phyloP scores from a whole-genome alignment of 2,113 vertebrate species.

The Hystrix cristata region DNA sequence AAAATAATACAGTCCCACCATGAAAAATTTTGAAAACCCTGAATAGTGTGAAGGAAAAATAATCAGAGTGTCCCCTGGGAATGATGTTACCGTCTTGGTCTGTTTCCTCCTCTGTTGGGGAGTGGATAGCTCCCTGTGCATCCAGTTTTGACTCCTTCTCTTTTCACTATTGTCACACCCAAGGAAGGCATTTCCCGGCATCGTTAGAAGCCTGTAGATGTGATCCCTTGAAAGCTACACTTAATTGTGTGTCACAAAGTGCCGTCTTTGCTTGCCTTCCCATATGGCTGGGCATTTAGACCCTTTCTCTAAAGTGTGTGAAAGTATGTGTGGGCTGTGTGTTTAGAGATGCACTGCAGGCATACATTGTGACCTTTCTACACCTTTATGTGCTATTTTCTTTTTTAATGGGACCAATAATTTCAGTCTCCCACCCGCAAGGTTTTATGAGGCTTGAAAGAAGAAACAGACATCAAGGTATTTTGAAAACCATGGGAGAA shows the following conservation, averaged over 20 bases:
- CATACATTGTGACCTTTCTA: background rate
- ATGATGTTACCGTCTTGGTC: no score
- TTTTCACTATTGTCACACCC: fast-evolving
- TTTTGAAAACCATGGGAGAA: background rate
- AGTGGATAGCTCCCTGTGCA: background rate
- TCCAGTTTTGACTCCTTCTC: background rate
- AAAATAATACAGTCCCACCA: background rate
- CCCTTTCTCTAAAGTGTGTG: background rate
- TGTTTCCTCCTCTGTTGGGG: background rate
- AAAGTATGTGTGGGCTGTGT: background rate
- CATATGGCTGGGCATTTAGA: background rate
- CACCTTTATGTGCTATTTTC: background rate
- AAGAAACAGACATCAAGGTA: background rate
- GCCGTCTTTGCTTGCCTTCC: background rate
- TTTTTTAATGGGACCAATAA: background rate
- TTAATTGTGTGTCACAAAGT: no score
- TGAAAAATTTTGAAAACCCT: background rate
- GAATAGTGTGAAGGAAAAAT: background rate
- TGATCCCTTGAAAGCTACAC: background rate
- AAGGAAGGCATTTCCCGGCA: fast-evolving
- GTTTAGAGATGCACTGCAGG: background rate
- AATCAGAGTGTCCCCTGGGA: background rate
- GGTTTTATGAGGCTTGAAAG: conserved; percentile 4
- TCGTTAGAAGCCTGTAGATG: background rate
- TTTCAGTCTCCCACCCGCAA: background rate